Conservation (phyloP, 92 coral and sea anemone species). For the Paragorgia papillata region DNA sequence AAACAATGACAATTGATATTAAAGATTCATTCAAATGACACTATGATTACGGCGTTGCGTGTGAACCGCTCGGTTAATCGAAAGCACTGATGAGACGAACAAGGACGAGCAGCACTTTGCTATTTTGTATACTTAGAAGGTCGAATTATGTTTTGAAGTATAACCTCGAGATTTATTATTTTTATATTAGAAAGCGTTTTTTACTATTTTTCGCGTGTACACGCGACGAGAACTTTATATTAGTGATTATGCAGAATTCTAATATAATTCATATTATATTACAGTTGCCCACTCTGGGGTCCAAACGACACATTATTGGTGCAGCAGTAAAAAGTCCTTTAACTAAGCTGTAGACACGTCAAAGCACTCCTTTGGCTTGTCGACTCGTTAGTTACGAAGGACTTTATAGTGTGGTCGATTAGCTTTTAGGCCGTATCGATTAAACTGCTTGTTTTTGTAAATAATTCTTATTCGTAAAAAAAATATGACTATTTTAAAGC, state of each 20-base stretch:
- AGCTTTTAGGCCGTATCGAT: constrained; percentile 6
- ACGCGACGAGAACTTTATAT: background rate
- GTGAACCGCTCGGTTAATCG: constrained; percentile 18
- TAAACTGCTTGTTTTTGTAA: constrained; percentile 27
- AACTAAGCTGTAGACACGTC: background rate
- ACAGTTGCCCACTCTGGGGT: background rate
- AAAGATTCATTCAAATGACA: constrained; percentile 22
- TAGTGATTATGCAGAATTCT: background rate
- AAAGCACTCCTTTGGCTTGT: background rate
- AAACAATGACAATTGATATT: constrained; percentile 40
- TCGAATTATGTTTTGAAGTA: background rate
- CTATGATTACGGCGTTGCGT: constrained; percentile 8
- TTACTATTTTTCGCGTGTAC: background rate
- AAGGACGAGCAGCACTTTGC: background rate
- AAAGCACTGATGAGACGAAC: constrained; percentile 4
- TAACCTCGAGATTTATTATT: background rate
- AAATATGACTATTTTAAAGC: constrained; percentile 31
- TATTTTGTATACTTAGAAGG: background rate
- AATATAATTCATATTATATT: background rate
- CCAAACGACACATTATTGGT: too few relatives aligned
- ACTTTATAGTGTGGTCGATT: background rate
- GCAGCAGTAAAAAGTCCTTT: background rate
- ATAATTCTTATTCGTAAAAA: constrained; percentile 26
- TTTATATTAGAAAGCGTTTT: background rate
- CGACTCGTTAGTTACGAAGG: constrained; percentile 4